These are phyloP conservation scores for Erethizon dorsatum DNA, from an alignment of 2,797 vertebrate species.

Conservation along the genomic window DNA sequence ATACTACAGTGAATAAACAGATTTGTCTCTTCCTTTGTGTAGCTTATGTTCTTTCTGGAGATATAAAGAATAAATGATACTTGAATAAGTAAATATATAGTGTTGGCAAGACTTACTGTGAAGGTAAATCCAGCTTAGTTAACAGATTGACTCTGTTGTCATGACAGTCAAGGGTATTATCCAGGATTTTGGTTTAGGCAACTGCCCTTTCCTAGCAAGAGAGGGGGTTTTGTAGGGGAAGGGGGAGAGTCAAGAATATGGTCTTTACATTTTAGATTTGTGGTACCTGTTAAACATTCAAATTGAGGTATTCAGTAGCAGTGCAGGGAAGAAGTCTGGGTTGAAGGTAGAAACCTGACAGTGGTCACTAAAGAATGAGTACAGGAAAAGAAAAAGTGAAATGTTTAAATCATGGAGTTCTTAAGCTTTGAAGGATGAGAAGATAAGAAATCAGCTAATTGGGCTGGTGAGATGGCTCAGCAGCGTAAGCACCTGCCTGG, in stretches of 20 bases:
- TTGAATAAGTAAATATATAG: neutral
- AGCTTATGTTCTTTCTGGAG: slow-evolving; percentile 33
- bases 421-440: neutral
- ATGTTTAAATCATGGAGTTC: neutral
- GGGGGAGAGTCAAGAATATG: neutral
- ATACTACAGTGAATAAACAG: slow-evolving; percentile 1
- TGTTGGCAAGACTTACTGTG: neutral
- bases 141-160: neutral
- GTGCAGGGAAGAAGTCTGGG: neutral
- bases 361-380: neutral
- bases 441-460: neutral
- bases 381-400: neutral
- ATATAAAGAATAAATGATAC: neutral
- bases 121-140: neutral
- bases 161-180: neutral
- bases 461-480: too few relatives aligned
- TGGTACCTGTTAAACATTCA: neutral
- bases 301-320: slow-evolving; percentile 1
- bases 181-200: neutral
- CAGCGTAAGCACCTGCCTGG: too few relatives aligned
- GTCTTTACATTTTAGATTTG: slow-evolving; percentile 38
- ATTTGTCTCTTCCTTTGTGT: neutral
- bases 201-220: neutral
- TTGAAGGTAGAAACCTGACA: slow-evolving; percentile 13
- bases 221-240: neutral